These are phyloP conservation scores for Eclectus roratus DNA, from an alignment of 2,113 vertebrate genomes.

Conservation along the genomic window DNA sequence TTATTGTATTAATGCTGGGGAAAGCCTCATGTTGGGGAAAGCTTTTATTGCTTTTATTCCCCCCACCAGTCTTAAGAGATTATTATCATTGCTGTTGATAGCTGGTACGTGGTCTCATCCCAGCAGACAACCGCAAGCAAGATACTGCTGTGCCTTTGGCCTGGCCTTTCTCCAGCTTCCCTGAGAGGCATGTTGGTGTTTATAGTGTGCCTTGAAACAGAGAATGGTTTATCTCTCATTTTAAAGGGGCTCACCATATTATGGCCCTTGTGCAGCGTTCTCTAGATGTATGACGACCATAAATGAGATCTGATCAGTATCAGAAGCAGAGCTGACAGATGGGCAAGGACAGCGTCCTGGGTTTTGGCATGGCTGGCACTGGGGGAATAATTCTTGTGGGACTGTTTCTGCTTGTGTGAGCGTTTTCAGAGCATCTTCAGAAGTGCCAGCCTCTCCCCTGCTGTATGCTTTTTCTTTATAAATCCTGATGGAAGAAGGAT, in stretches of 20 bases:
- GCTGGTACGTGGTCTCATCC: neutral
- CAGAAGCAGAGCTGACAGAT: neutral
- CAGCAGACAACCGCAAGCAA: neutral
- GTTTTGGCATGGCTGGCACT: neutral
- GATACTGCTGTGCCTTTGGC: fast-evolving
- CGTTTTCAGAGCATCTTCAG: neutral
- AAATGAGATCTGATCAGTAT: neutral
- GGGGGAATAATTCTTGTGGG: conserved; percentile 23
- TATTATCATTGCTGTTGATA: neutral
- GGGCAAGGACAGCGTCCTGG: neutral
- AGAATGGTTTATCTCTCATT: neutral
- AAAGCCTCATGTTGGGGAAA: neutral
- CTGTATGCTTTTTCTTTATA: neutral
- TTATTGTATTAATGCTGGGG: neutral
- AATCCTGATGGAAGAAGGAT: neutral
- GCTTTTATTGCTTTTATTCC: neutral
- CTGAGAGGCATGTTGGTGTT: neutral
- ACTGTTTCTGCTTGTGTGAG: neutral
- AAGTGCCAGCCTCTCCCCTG: neutral
- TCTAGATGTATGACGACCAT: fast-evolving
- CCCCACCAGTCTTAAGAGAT: neutral
- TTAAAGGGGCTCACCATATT: neutral
- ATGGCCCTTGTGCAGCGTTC: neutral
- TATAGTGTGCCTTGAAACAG: neutral
- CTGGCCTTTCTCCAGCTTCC: neutral